Evolutionary conservation across 2,113 vertebrate genomes (phyloP), one percentile per base, ranked within the genome.

Genomic region (Neotragus pygmaeus): DNA sequence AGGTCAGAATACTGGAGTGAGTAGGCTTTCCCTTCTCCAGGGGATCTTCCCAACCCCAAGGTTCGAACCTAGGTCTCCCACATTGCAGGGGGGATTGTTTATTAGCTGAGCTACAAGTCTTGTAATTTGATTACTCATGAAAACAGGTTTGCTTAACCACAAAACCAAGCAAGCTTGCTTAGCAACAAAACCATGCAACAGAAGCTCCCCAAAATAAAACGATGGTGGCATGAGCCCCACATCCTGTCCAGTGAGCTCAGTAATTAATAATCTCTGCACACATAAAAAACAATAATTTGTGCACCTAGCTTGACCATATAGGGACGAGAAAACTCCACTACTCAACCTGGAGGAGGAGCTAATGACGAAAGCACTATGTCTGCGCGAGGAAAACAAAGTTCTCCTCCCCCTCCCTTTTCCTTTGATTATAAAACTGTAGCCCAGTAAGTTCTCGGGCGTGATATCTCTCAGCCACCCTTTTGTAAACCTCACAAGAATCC

Each of bases 341-440:
- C n/a, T n/a, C n/a, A 73, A 7, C 36, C 36, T 43, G 70, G 36
- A 73, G 70, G 19, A 39, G 36, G 70, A 25, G 70, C 21, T 73
- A 36, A 25, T 73, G 70, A 43, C 14, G 70, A 12, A 7, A 73
- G 23, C 70, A 6, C 70, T 13, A 43, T 0, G 2, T 73, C 6
- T 43, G 25, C 0, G 6, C 0, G 0, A 43, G 36, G 36, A 25
- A 25, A 6, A 25, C 66, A 25, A 43, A 73, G 66, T 39, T 73
- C 66, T 73, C 5, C 66, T 39, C 36, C 70, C 12, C 3, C 5
- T 27, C 21, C 36, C 36, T 25, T 43, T 73, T 25, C 36, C 36
- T 73, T 73, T 43, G 66, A 73, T 43, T 43, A 73, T 14, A 25
- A 73, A 73, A 73, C 70, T 43, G 70, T 27, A 43, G 23, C 11